Base-by-base conservation (phyloP, 37 sponge, comb jelly and placozoan genomes). In the Aplysina aerophoba region DNA sequence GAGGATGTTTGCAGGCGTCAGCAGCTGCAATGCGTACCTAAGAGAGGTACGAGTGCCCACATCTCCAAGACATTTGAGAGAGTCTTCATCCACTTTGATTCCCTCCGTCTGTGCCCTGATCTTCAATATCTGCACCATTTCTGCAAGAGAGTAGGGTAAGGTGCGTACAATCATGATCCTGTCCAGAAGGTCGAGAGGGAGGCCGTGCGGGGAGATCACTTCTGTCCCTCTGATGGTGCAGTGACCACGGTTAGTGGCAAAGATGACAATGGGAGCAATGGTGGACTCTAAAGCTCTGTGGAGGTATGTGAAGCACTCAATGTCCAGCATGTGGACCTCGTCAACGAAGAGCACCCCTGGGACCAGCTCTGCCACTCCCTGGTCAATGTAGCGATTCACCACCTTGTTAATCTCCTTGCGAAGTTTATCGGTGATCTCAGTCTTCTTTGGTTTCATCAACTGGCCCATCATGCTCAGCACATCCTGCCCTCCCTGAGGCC, bases 281-380 rank as follows among this genome's bases (percentile, higher is more conserved):
- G 95, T 87, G 38, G 93, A 94, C 63, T 98, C 99, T 36, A 98
- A 85, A 0, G 99, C 99, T 19, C 97, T 90, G 63, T 98, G 97
- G 24, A 98, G 91, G 88, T 96, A 98, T 5, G 99, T 96, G 92
- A 98, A 98, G 71, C 97, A 98, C 88, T 98, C 99, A 24, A 98
- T 92, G 82, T 98, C 99, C 69, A 98, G 81, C 99, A 98, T 98
- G 91, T 98, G 99, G n/a, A 98, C 99, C 82, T 98, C 99, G 65
- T 98, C 99, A 0, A 98, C 93, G 72, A 98, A 95, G 15, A 98
- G 88, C 12, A 98, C 99, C 0, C 99, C 99, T 25, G 99, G 99
- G 30, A 98, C 97, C 11, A 98, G 92, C 82, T 98, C 99, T 6
- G 99, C 99, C 22, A 98, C 91, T 4, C 99, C 99, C 62, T 98